Evolutionary conservation across 2,888 invertebrate genomes (phyloP), one percentile per base, ranked within the genome.

Genomic region (Plebejus argus): DNA sequence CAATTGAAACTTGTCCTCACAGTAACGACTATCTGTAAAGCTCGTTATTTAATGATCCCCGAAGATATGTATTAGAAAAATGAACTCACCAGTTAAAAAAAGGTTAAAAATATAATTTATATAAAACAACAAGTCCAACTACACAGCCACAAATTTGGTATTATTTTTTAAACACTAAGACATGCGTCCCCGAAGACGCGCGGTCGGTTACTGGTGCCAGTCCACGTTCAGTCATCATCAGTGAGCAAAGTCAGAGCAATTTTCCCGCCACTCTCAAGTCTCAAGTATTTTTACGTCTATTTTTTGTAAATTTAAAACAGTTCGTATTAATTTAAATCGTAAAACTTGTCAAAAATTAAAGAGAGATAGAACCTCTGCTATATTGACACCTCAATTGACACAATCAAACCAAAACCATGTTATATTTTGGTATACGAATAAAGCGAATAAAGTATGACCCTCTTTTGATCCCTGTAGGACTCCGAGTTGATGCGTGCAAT

Each of bases 131-230:
- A 49, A 71, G 45, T 35, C 35, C 7, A 18, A 23, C 45, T 39
- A 49, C 74, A 89, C 90, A 89, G 90, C 84, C 89, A 88, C 88
- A 33, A 33, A 66, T 66, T 71, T 71, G 49, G 20, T 72, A n/a
- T 74, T 49, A 49, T 74, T 53, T 74, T 71, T 49, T 74, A 7
- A 7, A 49, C 28, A 53, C 74, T 72, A 74, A 20, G 18, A 74
- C 84, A 89, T 88, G 87, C 86, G 84, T 81, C 81, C 83, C 78
- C 79, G 85, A 81, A 88, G 87, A 85, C 87, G 86, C 86, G 84
- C 88, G 87, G 84, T 88, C 85, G 85, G 86, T 85, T 86, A 92
- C 92, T 91, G 88, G 88, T 78, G 79, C 78, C 75, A 66, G 77
- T 78, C 77, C 76, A 77, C 76, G 56, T 80, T 77, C 71, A 70